phyloP scores from a whole-genome alignment of 2,797 vertebrate genomes.

The Sphenodon punctatus region DNA sequence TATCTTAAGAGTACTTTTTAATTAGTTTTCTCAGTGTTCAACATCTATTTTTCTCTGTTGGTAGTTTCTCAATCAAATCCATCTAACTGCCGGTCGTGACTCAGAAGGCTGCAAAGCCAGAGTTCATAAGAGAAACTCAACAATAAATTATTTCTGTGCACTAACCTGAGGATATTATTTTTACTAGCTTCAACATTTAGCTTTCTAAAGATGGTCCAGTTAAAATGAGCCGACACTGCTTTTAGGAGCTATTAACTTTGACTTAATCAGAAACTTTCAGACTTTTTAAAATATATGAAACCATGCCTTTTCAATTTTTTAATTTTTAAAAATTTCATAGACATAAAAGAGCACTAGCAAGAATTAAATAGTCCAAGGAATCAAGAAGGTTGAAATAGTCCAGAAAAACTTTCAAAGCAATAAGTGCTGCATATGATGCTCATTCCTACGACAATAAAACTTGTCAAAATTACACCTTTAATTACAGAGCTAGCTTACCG shows the following conservation, averaged over 20 bases:
- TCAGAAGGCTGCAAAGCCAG: slow-evolving; percentile 19
- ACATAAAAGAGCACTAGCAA: slow-evolving; percentile 41
- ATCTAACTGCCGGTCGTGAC: slow-evolving; percentile 25
- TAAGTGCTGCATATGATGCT: slow-evolving; percentile 66
- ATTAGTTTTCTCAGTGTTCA: slow-evolving; percentile 46
- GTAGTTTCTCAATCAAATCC: slow-evolving; percentile 8
- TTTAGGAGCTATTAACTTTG: slow-evolving; percentile 39
- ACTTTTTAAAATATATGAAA: slow-evolving; percentile 19
- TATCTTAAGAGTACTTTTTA: slow-evolving; percentile 25
- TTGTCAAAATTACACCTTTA: slow-evolving; percentile 76
- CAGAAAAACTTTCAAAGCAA: slow-evolving; percentile 60
- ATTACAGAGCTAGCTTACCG: slow-evolving; percentile 84
- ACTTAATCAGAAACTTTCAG: slow-evolving; percentile 57
- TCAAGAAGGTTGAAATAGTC: slow-evolving; percentile 48
- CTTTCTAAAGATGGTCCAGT: not conserved
- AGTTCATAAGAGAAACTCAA: slow-evolving; percentile 36
- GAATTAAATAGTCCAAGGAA: slow-evolving; percentile 48
- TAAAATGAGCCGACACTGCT: not conserved
- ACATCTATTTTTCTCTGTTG: slow-evolving; percentile 33
- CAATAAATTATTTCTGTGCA: slow-evolving; percentile 26
- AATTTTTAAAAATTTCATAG: too few species aligned
- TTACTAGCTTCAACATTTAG: not conserved
- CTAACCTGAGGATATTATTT: slow-evolving; percentile 14
- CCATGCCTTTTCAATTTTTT: slow-evolving; percentile 22
- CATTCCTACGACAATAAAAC: slow-evolving; percentile 73